Percentiles rank a stretch among this genome's conserved stretches.
These are phyloP conservation scores for Psylliodes chrysocephalus DNA, from an alignment of 2,888 invertebrate genomes.

Conservation along the genomic window DNA sequence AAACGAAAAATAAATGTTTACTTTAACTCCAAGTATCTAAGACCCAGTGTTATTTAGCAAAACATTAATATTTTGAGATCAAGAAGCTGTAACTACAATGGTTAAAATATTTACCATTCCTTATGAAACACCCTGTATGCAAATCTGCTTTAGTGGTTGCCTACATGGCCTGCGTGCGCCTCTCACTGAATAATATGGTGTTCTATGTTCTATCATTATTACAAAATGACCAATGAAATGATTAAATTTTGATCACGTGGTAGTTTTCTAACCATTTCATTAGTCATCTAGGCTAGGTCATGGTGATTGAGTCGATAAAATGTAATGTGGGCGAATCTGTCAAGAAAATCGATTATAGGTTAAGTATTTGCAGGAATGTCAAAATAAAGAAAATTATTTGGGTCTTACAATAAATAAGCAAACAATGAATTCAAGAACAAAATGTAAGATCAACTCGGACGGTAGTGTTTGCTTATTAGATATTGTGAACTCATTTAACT, in stretches of 20 bases:
- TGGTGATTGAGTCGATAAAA: slow-evolving; percentile 13
- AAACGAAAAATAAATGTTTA: too few species aligned
- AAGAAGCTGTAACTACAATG: too few species aligned
- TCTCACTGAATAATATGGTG: too few species aligned
- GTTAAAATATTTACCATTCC: too few species aligned
- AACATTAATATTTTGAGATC: too few species aligned
- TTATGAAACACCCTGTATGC: too few species aligned
- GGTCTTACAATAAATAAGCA: slow-evolving; percentile 31
- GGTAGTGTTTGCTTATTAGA: slow-evolving; percentile 80
- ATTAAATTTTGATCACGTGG: slow-evolving; percentile 1
- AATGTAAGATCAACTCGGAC: slow-evolving; percentile 64
- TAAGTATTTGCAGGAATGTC: slow-evolving; percentile 41
- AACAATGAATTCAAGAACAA: slow-evolving; percentile 57
- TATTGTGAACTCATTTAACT: slow-evolving; percentile 86
- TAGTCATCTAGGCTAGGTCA: not conserved
- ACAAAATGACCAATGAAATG: not conserved
- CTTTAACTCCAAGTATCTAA: too few species aligned
- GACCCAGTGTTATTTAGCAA: too few species aligned
- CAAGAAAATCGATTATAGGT: slow-evolving; percentile 26
- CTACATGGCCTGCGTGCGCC: too few species aligned
- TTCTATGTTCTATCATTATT: too few species aligned
- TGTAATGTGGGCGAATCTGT: slow-evolving; percentile 22
- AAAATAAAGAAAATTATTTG: slow-evolving; percentile 40
- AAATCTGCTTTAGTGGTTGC: too few species aligned
- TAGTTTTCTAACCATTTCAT: not conserved